Evolutionary conservation across 23 tunicate genomes (phyloP).

Genomic region (Diplosoma virens): DNA sequence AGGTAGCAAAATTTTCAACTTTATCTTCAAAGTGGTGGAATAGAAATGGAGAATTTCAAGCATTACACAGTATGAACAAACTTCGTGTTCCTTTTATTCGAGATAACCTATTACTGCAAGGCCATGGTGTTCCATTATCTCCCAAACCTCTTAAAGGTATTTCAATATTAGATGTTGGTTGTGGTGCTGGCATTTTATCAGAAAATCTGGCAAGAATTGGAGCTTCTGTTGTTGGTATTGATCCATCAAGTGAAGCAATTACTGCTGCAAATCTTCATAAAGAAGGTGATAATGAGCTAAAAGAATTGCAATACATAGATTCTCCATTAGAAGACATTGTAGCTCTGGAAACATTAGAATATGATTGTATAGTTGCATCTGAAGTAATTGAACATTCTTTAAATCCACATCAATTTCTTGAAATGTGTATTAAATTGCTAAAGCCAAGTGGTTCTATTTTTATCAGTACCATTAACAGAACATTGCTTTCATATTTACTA

Average conservation of each 20-base stretch:
- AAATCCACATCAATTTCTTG: conserved; percentile 42
- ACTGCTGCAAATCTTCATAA: conserved; percentile 61
- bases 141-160: conserved; percentile 65
- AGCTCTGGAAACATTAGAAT: conserved; percentile 61
- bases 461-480: conserved; percentile 88
- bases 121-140: conserved; percentile 31
- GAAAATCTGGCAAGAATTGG: conserved; percentile 93
- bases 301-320: conserved; percentile 74
- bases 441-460: conserved; percentile 80
- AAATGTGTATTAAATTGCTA: conserved; percentile 44
- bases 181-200: conserved; percentile 95
- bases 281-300: conserved; percentile 39
- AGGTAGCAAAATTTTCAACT: conserved; percentile 36
- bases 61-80: conserved; percentile 82
- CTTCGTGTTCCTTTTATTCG: conserved; percentile 91
- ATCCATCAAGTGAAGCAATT: conserved; percentile 50
- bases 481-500: conserved; percentile 39
- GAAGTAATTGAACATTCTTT: conserved; percentile 95
- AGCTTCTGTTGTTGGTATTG: conserved; percentile 87
- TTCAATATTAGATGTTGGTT: conserved; percentile 90
- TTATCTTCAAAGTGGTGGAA: conserved; percentile 82
- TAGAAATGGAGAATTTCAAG: conserved; percentile 55
- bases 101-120: conserved; percentile 72
- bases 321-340: conserved; percentile 76
- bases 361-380: conserved; percentile 84